Evolutionary conservation across 92 coral and sea anemone genomes (phyloP).

Genomic region (Desmophyllum pertusum): DNA sequence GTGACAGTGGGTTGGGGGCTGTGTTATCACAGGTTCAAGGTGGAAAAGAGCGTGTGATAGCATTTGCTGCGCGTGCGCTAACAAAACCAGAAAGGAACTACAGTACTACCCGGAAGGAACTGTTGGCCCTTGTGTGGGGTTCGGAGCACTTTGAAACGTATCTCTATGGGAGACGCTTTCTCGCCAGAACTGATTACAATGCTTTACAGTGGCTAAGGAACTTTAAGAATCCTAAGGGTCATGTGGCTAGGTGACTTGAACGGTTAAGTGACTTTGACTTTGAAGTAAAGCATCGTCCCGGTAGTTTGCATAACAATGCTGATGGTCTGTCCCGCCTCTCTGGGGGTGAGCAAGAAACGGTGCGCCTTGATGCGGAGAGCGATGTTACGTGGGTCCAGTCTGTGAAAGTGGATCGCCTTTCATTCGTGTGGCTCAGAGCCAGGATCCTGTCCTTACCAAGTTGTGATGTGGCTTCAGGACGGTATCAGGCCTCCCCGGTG

Average conservation of each 20-base stretch:
- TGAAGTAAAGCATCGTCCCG: slow-evolving; percentile 27
- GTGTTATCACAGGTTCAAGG: slow-evolving; percentile 49
- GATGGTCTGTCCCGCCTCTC: slow-evolving; percentile 29
- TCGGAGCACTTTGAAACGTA: slow-evolving; percentile 38
- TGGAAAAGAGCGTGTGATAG: slow-evolving; percentile 27
- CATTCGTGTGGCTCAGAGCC: slow-evolving; percentile 11
- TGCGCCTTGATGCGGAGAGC: neutral
- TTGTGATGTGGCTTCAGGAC: slow-evolving; percentile 27
- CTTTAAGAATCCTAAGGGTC: no score
- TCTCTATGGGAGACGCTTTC: no score
- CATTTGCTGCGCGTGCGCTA: slow-evolving; percentile 22
- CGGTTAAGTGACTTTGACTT: slow-evolving; percentile 29
- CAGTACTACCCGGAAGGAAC: slow-evolving; percentile 37
- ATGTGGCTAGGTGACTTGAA: slow-evolving; percentile 41
- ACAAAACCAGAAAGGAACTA: slow-evolving; percentile 39
- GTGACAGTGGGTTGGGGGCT: slow-evolving; percentile 32
- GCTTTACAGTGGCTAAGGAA: no score
- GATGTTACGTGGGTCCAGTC: neutral
- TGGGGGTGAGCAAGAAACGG: neutral
- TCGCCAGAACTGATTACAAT: no score
- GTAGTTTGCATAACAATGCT: slow-evolving; percentile 24
- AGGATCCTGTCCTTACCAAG: slow-evolving; percentile 39
- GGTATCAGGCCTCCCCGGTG: no score
- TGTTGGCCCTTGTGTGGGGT: slow-evolving; percentile 34
- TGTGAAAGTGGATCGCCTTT: neutral